These are phyloP conservation scores for Gisinianus flammeolus DNA, from an alignment of 2,888 invertebrate species.

Conservation along the genomic window DNA sequence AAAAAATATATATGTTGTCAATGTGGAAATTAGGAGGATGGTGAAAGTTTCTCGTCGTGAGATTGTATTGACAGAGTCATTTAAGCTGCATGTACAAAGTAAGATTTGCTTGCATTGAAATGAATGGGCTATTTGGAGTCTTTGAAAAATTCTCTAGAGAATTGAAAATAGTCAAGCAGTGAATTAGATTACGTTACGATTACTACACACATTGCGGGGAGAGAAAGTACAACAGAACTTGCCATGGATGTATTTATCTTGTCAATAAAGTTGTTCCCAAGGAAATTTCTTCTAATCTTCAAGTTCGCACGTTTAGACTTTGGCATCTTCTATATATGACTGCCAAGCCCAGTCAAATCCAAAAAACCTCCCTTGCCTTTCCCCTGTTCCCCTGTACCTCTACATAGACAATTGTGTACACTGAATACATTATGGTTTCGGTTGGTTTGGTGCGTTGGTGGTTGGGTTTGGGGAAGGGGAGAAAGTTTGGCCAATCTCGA, in stretches of 20 bases:
- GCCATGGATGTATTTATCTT: conserved; percentile 26
- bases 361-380: not conserved
- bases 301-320: not conserved
- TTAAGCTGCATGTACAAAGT: conserved; percentile 17
- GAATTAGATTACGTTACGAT: conserved; percentile 30
- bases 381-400: not conserved
- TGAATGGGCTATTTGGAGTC: conserved; percentile 21
- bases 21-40: too few species aligned
- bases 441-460: too few species aligned
- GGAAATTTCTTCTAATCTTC: not conserved
- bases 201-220: conserved; percentile 9
- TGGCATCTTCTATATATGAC: too few species aligned
- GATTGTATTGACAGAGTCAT: too few species aligned
- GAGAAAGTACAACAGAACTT: not conserved
- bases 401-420: not conserved
- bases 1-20: too few species aligned
- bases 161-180: conserved; percentile 12
- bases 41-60: too few species aligned
- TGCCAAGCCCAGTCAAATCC: too few species aligned
- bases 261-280: conserved; percentile 31
- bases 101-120: conserved; percentile 26
- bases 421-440: too few species aligned
- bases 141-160: conserved; percentile 20
- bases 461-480: too few species aligned
- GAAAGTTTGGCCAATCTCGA: conserved; percentile 2